Conservation (phyloP, 1,140 invertebrate species). For the Orchesella cincta region DNA sequence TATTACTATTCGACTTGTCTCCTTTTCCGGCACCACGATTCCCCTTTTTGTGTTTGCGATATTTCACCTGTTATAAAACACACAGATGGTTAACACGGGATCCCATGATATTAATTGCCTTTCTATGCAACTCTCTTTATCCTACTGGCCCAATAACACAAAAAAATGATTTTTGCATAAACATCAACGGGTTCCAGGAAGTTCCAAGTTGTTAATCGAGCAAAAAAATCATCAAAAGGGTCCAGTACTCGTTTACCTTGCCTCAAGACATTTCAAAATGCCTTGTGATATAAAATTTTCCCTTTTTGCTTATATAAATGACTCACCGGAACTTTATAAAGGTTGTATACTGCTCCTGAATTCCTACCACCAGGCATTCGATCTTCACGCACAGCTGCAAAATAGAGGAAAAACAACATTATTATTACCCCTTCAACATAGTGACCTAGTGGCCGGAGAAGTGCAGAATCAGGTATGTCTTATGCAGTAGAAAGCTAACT, state of each 20-base stretch:
- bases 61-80: slow-evolving; percentile 73
- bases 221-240: background rate
- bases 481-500: no score
- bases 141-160: slow-evolving; percentile 4
- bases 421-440: background rate
- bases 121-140: no score
- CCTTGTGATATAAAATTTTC: background rate
- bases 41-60: slow-evolving; percentile 92
- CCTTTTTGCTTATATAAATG: background rate
- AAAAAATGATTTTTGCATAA: slow-evolving; percentile 10
- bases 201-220: background rate
- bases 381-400: slow-evolving; percentile 92
- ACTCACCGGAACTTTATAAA: slow-evolving; percentile 80
- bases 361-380: slow-evolving; percentile 98
- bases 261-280: background rate
- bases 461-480: no score
- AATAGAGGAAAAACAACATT: slow-evolving; percentile 39
- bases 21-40: slow-evolving; percentile 38
- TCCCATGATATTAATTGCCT: no score
- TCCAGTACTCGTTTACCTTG: slow-evolving; percentile 21
- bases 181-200: background rate
- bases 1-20: slow-evolving; percentile 36
- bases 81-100: background rate
- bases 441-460: background rate
- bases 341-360: slow-evolving; percentile 96